Evolutionary conservation across 2,888 invertebrate species (phyloP).

Genomic region (Melanophora roralis): DNA sequence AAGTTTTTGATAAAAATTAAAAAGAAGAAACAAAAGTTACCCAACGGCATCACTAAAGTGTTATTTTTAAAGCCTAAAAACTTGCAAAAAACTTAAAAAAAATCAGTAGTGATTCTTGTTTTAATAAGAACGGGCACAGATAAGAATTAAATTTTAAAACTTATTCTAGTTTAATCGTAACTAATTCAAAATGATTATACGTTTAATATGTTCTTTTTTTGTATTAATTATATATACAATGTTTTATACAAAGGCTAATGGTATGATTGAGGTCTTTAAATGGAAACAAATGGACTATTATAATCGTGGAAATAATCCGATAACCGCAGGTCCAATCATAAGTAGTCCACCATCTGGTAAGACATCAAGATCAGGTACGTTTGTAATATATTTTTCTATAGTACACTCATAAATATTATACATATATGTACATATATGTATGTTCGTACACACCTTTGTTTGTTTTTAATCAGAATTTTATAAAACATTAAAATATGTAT

Average conservation of each 20-base stretch:
- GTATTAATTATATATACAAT: neutral
- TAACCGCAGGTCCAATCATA: neutral
- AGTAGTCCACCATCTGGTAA: conserved; percentile 18
- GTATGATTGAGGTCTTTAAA: conserved; percentile 73
- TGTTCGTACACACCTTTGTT: no score
- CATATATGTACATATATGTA: no score
- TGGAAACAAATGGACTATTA: conserved; percentile 76
- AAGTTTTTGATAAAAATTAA: no score
- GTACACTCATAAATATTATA: no score
- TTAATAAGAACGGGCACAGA: conserved; percentile 1
- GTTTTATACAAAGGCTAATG: conserved; percentile 62
- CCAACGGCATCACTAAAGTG: neutral
- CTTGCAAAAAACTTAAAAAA: neutral
- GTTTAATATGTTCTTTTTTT: neutral
- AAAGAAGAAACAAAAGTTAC: no score
- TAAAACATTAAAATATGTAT: no score
- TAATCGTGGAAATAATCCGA: conserved; percentile 65
- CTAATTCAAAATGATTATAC: conserved; percentile 32
- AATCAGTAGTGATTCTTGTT: conserved; percentile 22
- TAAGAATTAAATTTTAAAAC: neutral
- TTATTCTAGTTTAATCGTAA: neutral
- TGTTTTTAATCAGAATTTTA: no score
- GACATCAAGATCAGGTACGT: conserved; percentile 6
- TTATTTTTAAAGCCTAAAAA: neutral
- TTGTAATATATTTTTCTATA: no score